Evolutionary conservation across 2,888 invertebrate genomes (phyloP), one percentile per base, ranked within the genome.

Genomic region (Melolontha melolontha): DNA sequence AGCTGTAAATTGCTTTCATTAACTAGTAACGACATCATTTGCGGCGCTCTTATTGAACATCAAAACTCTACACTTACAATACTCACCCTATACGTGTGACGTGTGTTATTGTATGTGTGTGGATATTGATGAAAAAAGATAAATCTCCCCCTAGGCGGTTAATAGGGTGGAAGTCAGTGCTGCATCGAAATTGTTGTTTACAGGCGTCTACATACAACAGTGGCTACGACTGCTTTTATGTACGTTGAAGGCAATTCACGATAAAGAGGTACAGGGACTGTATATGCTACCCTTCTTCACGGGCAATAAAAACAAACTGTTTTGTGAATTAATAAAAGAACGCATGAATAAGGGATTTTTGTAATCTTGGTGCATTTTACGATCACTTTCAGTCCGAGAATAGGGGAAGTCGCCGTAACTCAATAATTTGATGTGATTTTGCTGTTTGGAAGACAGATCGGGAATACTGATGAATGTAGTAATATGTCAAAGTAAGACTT

Each of bases 121-220:
- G 50, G 50, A 50, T 42, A 51, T 69, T 71, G 71, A 71, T 67
- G 67, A 68, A 68, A 71, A 64, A 68, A 70, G 73, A 74, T 72
- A 72, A 71, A 74, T 72, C 70, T 70, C 66, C 70, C 71, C 73
- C 62, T 62, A 71, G 71, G 71, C 70, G 54, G 62, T 70, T 68
- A 72, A 70, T 71, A 69, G 72, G 67, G 71, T 72, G 67, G 71
- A 71, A 70, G 72, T 47, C 59, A 59, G 59, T 54, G 55, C 44
- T 47, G 65, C 66, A 66, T 66, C 66, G 55, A 55, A 66, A 67
- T 44, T 51, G 54, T 63, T 52, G 67, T 67, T 67, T 67, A 54
- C 63, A 63, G 67, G 66, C 66, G 66, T 66, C 66, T 66, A 49
- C 40, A 29, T 55, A 49, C 66, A 66, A 59, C 27, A 59, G 59